Percentiles rank a stretch among this genome's conserved stretches.
Conservation (phyloP, 1,140 invertebrate genomes). For the Elymnias hypermnestra region DNA sequence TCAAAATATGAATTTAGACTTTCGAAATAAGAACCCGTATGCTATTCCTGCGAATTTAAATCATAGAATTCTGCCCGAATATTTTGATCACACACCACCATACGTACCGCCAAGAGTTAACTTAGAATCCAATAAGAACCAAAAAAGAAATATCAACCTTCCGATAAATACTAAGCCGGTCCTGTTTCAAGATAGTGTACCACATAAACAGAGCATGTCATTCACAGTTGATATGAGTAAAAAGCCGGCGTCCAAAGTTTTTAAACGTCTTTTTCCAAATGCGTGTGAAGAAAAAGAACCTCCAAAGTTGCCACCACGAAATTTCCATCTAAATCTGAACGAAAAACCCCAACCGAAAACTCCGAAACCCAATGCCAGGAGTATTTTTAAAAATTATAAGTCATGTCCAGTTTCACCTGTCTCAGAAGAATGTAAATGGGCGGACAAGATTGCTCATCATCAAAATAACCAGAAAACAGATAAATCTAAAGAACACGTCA, state of each 20-base stretch:
- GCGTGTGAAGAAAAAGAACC: constrained; percentile 40
- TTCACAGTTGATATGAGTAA: constrained; percentile 63
- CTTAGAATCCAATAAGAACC: constrained; percentile 13
- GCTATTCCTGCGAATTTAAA: constrained; percentile 73
- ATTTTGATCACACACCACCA: constrained; percentile 37
- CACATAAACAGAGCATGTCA: constrained; percentile 42
- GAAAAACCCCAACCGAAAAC: constrained; percentile 54
- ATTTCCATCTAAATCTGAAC: constrained; percentile 64
- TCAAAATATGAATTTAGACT: constrained; percentile 49
- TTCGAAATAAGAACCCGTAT: constrained; percentile 69
- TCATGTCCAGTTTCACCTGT: constrained; percentile 82
- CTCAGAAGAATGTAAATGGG: constrained; percentile 81
- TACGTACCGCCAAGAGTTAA: constrained; percentile 38
- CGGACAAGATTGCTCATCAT: constrained; percentile 63
- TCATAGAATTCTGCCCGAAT: constrained; percentile 58
- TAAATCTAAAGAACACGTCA: constrained; percentile 27
- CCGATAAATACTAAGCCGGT: constrained; percentile 35
- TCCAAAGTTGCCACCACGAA: constrained; percentile 47
- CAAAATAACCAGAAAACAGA: constrained; percentile 24
- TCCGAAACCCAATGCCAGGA: constrained; percentile 70
- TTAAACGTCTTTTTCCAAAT: constrained; percentile 62
- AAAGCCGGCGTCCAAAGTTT: constrained; percentile 64
- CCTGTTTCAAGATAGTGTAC: constrained; percentile 43
- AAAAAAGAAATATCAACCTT: constrained; percentile 35
- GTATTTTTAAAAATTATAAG: constrained; percentile 82